phyloP scores from a whole-genome alignment of 1,140 invertebrate genomes.

The Drosophila obscura region DNA sequence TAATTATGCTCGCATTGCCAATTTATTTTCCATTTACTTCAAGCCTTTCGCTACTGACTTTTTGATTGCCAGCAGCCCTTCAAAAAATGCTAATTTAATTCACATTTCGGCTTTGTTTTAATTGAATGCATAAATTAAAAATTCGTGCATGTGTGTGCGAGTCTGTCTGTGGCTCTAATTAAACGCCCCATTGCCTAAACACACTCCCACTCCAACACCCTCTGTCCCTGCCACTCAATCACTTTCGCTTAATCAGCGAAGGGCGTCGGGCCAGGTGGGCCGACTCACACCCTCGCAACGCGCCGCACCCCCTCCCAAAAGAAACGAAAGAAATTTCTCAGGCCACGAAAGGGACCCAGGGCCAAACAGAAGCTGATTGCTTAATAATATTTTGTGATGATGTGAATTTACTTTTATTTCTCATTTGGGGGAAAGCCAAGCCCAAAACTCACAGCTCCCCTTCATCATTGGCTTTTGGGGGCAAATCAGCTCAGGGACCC shows the following conservation, averaged over 20 bases:
- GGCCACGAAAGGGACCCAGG: conserved; percentile 41
- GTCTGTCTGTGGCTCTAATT: conserved; percentile 49
- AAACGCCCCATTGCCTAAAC: conserved; percentile 26
- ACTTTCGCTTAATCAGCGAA: conserved; percentile 74
- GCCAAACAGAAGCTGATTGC: conserved; percentile 72
- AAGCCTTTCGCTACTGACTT: too few relatives aligned
- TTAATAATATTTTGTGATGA: conserved; percentile 83
- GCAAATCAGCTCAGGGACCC: conserved; percentile 55
- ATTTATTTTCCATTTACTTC: conserved; percentile 18
- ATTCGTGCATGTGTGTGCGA: background rate
- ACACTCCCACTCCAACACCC: background rate
- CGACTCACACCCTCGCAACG: background rate
- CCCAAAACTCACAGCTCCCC: conserved; percentile 15
- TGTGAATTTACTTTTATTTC: conserved; percentile 82
- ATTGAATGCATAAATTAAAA: conserved; percentile 57
- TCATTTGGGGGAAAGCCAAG: conserved; percentile 63
- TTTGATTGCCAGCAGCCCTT: too few relatives aligned
- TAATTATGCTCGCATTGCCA: background rate
- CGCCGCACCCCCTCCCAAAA: conserved; percentile 24
- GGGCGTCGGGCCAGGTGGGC: conserved; percentile 37
- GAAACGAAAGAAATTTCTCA: conserved; percentile 23
- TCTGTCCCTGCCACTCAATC: conserved; percentile 56
- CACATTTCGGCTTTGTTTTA: conserved; percentile 37
- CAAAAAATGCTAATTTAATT: conserved; percentile 35
- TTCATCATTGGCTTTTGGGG: conserved; percentile 61